Evolutionary conservation across 1,140 invertebrate species (phyloP).

Genomic region (Pemphigus obesinymphae): DNA sequence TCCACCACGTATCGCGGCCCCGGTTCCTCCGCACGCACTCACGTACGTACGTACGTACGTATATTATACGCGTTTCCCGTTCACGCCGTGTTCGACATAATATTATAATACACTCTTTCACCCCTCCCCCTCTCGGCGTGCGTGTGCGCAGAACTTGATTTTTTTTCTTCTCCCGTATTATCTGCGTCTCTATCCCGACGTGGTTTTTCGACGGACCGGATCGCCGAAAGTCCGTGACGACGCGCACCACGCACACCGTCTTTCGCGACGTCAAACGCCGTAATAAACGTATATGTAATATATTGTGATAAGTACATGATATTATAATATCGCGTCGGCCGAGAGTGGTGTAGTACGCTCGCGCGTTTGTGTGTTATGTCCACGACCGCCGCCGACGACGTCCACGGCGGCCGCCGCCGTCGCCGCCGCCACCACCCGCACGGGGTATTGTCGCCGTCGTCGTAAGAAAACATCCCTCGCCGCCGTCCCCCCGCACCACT

Average conservation of each 20-base stretch:
- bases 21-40: background rate
- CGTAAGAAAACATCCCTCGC: background rate
- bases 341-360: too few relatives aligned
- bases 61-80: constrained; percentile 34
- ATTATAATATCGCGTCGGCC: too few relatives aligned
- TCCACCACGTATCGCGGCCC: constrained; percentile 30
- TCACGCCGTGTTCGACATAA: too few relatives aligned
- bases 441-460: background rate
- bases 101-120: too few relatives aligned
- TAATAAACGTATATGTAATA: too few relatives aligned
- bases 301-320: too few relatives aligned
- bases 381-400: background rate
- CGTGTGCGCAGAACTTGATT: constrained; percentile 5
- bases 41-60: background rate
- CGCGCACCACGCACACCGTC: background rate
- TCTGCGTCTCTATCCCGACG: background rate
- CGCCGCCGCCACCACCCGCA: background rate
- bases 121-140: background rate
- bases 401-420: background rate
- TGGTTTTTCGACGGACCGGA: constrained; percentile 3
- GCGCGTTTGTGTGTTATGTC: background rate
- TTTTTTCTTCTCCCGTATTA: background rate
- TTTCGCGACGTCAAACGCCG: too few relatives aligned
- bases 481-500: background rate
- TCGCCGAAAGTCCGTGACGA: background rate